Evolutionary conservation across 2,888 invertebrate species (phyloP), one percentile per base, ranked within the genome.

Genomic region (Dryocosmus kuriphilus): DNA sequence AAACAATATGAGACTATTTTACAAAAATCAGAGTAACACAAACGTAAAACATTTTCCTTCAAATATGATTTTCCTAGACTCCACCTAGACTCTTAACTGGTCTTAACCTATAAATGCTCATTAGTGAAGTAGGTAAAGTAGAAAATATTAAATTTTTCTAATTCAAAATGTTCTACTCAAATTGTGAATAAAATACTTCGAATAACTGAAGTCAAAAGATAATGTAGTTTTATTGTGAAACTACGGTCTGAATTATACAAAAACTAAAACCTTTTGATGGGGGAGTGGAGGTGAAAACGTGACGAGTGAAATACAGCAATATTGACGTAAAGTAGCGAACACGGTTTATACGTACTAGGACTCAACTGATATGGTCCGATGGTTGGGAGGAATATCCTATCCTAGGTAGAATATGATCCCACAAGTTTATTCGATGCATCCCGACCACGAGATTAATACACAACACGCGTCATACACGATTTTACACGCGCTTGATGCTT

Each of bases 381-480:
- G 81, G 81, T 78, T 79, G 81, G 16, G 24, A 71, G 30, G 71
- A 77, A 55, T 71, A 71, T 73, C 77, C 71, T 73, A 80, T 82
- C 80, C 82, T 80, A 76, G 78, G 79, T 62, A 80, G 60, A 77
- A 81, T 77, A 76, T 80, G 81, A 83, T 82, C 76, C 76, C 74
- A 79, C 71, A 76, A 75, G 78, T 77, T 81, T 76, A 76, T 73
- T 77, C 79, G 84, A 79, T 74, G 80, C 79, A 81, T 84, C 79
- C 71, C 78, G 82, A 79, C 60, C 75, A 78, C 76, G 77, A 74
- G 77, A 80, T 75, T 77, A 71, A 75, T 78, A 62, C 79, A 82
- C 77, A 55, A 78, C 76, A 80, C 80, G 75, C 80, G 75, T 77
- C 79, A 77, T 79, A 80, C 65, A 75, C 46, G 30, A 61, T 81